phyloP scores from a whole-genome alignment of 2,797 vertebrate genomes.

The Chelonia mydas region DNA sequence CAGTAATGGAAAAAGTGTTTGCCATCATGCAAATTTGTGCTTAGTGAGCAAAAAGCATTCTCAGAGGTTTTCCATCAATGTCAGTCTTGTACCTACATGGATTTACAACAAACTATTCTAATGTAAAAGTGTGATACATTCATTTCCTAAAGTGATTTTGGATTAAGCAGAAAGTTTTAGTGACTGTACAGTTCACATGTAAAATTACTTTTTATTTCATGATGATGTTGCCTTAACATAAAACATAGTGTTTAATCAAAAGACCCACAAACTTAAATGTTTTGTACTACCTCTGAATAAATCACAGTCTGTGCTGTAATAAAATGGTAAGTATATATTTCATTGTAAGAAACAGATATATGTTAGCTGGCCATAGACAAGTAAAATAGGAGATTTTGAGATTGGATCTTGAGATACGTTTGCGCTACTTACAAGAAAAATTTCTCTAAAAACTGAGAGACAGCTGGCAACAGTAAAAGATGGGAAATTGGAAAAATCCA shows the following conservation, averaged over 20 bases:
- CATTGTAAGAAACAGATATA: conserved; percentile 48
- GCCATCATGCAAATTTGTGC: conserved; percentile 71
- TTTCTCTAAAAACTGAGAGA: conserved; percentile 39
- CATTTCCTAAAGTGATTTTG: conserved; percentile 3
- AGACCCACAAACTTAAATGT: background rate
- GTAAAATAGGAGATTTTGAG: conserved; percentile 57
- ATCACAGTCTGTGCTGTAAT: background rate
- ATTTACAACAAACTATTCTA: conserved; percentile 34
- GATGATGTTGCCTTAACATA: background rate
- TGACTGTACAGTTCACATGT: background rate
- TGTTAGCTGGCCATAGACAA: conserved; percentile 59
- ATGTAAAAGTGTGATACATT: background rate
- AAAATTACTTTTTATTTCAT: background rate
- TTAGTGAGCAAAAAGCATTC: conserved; percentile 67
- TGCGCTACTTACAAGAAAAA: conserved; percentile 54
- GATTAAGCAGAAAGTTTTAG: conserved; percentile 19
- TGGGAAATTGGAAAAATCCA: conserved; percentile 38
- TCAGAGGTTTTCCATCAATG: conserved; percentile 66
- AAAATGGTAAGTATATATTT: background rate
- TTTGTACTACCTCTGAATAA: background rate
- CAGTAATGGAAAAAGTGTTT: conserved; percentile 70
- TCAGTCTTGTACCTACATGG: conserved; percentile 20
- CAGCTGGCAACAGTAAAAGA: conserved; percentile 49
- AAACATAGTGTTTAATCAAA: background rate
- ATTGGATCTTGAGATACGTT: conserved; percentile 47